phyloP scores from a whole-genome alignment of 2,113 vertebrate genomes.

The Chelonoidis abingdonii region DNA sequence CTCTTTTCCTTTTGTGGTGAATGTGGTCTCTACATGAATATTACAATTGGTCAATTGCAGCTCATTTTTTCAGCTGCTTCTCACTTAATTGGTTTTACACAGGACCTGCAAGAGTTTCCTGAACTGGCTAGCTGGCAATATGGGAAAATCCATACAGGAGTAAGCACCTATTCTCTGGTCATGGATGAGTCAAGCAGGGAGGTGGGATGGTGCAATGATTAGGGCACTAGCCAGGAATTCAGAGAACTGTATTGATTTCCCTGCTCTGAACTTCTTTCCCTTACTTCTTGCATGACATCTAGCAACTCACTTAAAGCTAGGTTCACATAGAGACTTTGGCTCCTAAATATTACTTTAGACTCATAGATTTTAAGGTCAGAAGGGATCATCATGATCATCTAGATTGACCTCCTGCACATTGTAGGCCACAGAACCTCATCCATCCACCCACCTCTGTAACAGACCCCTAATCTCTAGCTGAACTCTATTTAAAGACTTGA shows the following conservation, averaged over 20 bases:
- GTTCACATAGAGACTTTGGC: not conserved
- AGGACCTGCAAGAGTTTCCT: not conserved
- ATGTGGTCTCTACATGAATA: not conserved
- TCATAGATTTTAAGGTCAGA: not conserved
- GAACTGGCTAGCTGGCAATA: not conserved
- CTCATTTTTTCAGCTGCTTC: not conserved
- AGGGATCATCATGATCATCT: not conserved
- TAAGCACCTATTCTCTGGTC: not conserved
- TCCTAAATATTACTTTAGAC: not conserved
- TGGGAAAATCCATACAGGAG: not conserved
- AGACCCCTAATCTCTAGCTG: no score
- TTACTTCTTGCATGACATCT: not conserved
- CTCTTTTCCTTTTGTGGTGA: no score
- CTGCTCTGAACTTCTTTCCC: not conserved
- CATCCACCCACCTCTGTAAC: no score
- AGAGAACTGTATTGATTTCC: not conserved
- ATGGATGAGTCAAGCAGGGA: not conserved
- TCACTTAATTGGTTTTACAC: not conserved
- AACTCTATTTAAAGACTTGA: no score
- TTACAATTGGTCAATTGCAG: not conserved
- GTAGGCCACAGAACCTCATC: no score
- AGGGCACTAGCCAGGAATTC: not conserved
- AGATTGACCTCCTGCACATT: not conserved
- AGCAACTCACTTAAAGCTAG: no score
- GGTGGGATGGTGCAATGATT: not conserved